Evolutionary conservation across 2,888 invertebrate genomes (phyloP), one percentile per base, ranked within the genome.

Genomic region (Drosophila mercatorum): DNA sequence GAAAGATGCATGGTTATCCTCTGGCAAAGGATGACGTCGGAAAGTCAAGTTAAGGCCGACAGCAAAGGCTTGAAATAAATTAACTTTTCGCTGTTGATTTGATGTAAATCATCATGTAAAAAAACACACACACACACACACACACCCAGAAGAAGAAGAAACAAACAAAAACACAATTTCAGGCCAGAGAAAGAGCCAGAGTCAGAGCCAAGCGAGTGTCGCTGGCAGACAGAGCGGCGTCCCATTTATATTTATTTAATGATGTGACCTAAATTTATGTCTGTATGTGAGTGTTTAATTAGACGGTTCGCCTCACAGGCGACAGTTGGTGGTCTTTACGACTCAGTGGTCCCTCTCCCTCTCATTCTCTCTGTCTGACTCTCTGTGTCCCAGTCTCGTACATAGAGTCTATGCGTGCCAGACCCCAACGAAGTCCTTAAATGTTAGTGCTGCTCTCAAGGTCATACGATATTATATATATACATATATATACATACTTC

Each of bases 201-300:
- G 38, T 34, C 46, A 47, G 40, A 52, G 51, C 41, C 14, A 8
- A 57, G 61, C 49, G 55, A 76, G 63, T 67, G 80, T 78, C 78
- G 67, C 53, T 36, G 81, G 55, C 83, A 75, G 77, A 82, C 73
- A 67, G 59, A 65, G 62, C 51, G 71, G 61, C 88, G 75, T 70
- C 90, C 86, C 89, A 87, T 89, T 86, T 87, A 88, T 87, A 87
- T 88, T 87, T 87, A 89, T 90, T 90, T 87, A 87, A 87, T 89
- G 86, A 87, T 87, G 86, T 87, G 90, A 90, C 86, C 86, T 87
- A 87, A 87, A 87, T 87, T 90, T 81, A 90, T 89, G 83, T 82
- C 84, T 84, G 68, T 77, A 75, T 89, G 88, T 78, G 84, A 89
- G 90, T 85, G 84, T 85, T 84, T 84, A 84, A 84, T 84, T 84